Base-by-base conservation (phyloP, 2,888 invertebrate genomes). In the Ophion ventricosus region DNA sequence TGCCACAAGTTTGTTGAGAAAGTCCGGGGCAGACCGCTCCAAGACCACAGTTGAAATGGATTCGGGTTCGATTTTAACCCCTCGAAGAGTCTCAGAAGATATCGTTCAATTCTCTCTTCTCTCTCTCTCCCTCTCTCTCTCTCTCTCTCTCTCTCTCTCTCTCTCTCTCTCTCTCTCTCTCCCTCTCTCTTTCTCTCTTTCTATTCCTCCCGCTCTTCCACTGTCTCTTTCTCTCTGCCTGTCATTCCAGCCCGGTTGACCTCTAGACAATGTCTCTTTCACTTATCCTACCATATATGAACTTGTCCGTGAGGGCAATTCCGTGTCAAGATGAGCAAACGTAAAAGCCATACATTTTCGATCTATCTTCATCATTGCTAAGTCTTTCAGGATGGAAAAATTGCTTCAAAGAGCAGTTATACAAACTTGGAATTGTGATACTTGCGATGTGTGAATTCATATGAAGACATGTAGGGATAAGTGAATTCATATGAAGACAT, bases 1-100 rank as follows among this genome's bases (percentile, higher is more conserved):
- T 63, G 67, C 23, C 61, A 77, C 79, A 83, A 80, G 67, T 84
- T 80, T 84, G 73, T 84, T 69, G 67, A 56, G 54, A 66, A 80
- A 80, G 72, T 67, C 73, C 40, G 29, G 26, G 73, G 61, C 69
- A 54, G 56, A 69, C 26, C 29, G 75, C 64, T 80, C 63, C 61
- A 59, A 77, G 56, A 77, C 63, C 78, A 72, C 56, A 54, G 56
- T 56, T 77, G 73, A 77, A 80, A 80, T 69, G 77, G 80, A 80
- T 56, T 80, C 73, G 59, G 76, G 67, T 54, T 72, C 49, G 67
- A 77, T 83, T 80, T 80, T 72, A 80, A 80, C 72, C 73, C 76
- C 76, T 72, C 78, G 40, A 70, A 49, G 73, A 67, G 56, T 67
- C 66, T 43, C 69, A 43, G 56, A 59, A 57, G 73, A 69, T 67